Evolutionary conservation across 2,888 invertebrate species (phyloP).

Genomic region (Tetropium fuscum): DNA sequence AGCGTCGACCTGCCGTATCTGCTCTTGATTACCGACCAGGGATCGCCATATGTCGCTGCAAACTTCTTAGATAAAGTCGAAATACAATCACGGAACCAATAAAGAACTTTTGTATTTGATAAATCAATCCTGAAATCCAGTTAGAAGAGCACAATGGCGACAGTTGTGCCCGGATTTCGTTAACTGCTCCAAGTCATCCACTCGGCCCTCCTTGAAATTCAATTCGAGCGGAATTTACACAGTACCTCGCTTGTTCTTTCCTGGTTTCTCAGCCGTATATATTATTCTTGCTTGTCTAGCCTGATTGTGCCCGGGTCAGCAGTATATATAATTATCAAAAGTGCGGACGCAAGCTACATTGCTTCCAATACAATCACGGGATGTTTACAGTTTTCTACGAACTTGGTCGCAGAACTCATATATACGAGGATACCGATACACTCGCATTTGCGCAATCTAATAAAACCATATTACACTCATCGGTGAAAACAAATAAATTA

Average conservation of each 20-base stretch:
- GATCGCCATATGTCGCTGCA: constrained; percentile 55
- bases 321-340: constrained; percentile 31
- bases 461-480: neutral
- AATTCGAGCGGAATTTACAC: constrained; percentile 43
- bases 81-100: constrained; percentile 61
- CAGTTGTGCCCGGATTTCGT: constrained; percentile 55
- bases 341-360: neutral
- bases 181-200: constrained; percentile 41
- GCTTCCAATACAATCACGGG: neutral
- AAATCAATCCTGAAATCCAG: constrained; percentile 58
- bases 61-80: constrained; percentile 55
- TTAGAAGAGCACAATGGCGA: constrained; percentile 54
- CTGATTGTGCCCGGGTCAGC: constrained; percentile 44
- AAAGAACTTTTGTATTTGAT: constrained; percentile 62
- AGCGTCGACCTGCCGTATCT: constrained; percentile 33
- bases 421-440: too few relatives aligned
- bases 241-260: constrained; percentile 43
- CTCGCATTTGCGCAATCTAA: too few relatives aligned
- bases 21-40: constrained; percentile 50
- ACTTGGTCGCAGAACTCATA: neutral
- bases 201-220: constrained; percentile 39
- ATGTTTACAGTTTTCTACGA: neutral
- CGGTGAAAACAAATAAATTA: neutral
- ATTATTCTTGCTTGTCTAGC: constrained; percentile 39
- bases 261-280: constrained; percentile 40